A percentile compares a stretch with the other conserved stretches of the same genome.
phyloP scores from a whole-genome alignment of 2,888 invertebrate genomes.

The Eustalomyia histrio region DNA sequence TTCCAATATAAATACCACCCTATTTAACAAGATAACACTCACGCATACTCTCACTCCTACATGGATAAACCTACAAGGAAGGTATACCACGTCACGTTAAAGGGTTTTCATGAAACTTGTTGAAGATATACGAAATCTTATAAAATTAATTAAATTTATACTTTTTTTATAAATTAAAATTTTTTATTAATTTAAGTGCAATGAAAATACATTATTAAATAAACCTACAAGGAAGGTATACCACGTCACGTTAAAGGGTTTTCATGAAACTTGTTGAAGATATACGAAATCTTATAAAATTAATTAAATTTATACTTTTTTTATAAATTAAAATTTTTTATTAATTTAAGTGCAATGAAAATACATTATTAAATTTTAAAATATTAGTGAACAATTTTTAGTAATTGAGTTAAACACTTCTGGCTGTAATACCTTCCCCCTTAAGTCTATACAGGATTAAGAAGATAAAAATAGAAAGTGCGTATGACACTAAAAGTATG shows the following conservation, averaged over 20 bases:
- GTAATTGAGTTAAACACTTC: not conserved
- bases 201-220: too few relatives aligned
- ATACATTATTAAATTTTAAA: too few relatives aligned
- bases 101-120: not conserved
- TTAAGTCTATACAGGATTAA: not conserved
- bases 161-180: too few relatives aligned
- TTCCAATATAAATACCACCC: too few relatives aligned
- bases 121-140: too few relatives aligned
- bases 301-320: too few relatives aligned
- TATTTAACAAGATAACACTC: conserved; percentile 13
- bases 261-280: not conserved
- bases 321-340: too few relatives aligned
- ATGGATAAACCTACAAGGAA: not conserved
- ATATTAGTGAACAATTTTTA: too few relatives aligned
- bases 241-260: not conserved
- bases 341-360: too few relatives aligned
- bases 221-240: not conserved
- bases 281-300: too few relatives aligned
- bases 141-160: too few relatives aligned
- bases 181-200: too few relatives aligned
- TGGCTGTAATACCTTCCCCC: not conserved
- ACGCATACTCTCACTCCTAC: not conserved
- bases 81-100: not conserved
- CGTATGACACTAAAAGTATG: conserved; percentile 54
- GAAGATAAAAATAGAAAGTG: conserved; percentile 43